phyloP scores from a whole-genome alignment of 2,113 vertebrate species.

The Psilopogon haemacephalus region DNA sequence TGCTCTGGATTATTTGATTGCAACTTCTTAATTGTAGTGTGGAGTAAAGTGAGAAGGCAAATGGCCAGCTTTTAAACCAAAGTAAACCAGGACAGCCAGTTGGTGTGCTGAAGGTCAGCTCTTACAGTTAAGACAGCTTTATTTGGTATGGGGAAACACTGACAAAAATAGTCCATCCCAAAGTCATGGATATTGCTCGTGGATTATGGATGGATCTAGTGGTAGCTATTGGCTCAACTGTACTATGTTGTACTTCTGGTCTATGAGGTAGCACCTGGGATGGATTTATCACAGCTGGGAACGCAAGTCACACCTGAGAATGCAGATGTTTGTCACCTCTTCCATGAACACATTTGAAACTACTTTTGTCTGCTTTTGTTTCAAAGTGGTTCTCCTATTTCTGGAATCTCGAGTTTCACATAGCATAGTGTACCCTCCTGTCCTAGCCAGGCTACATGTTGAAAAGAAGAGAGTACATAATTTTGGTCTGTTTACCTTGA shows the following conservation, averaged over 20 bases:
- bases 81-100: not conserved
- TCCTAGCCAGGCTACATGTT: not conserved
- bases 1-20: not conserved
- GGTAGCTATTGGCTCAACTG: not conserved
- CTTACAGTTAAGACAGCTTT: not conserved
- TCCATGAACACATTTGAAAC: not conserved
- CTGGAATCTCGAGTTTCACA: not conserved
- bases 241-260: not conserved
- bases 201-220: not conserved
- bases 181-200: not conserved
- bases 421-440: not conserved
- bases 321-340: not conserved
- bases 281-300: not conserved
- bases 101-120: not conserved
- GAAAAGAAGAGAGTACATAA: not conserved
- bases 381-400: not conserved
- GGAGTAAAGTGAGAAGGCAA: not conserved
- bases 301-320: not conserved
- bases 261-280: not conserved
- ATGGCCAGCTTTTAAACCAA: not conserved
- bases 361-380: not conserved
- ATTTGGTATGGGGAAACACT: not conserved
- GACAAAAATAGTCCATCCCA: not conserved
- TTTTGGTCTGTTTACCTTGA: not conserved
- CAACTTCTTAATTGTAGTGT: not conserved